A percentile compares a stretch with the other conserved stretches of the same genome.
Conservation (phyloP, 2,113 vertebrate species). For the Amphiprion ocellaris region DNA sequence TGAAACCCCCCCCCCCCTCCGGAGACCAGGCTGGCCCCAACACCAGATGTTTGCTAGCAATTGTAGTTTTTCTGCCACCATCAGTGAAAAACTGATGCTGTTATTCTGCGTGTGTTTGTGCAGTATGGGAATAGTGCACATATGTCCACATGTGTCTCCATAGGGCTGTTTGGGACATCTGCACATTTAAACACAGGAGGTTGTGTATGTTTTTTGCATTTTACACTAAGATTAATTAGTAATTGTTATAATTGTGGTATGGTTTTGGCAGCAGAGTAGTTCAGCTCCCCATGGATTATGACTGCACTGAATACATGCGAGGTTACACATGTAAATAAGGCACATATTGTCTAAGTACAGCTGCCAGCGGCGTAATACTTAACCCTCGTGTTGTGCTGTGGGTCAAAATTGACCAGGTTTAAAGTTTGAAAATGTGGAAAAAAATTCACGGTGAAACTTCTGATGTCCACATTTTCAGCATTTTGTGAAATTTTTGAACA, state of each 20-base stretch:
- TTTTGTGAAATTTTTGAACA: no score
- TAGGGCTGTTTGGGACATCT: background rate
- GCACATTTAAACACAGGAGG: slow-evolving; percentile 4
- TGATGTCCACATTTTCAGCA: no score
- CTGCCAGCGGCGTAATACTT: background rate
- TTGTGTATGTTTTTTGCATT: slow-evolving; percentile 3
- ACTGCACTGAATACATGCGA: no score
- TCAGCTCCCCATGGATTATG: background rate
- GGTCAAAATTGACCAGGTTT: no score
- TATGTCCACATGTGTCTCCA: background rate
- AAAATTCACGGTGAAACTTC: no score
- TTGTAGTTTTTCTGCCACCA: slow-evolving; percentile 67
- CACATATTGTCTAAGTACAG: slow-evolving; percentile 8
- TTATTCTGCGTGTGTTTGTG: background rate
- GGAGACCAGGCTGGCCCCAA: slow-evolving; percentile 43
- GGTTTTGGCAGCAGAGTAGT: slow-evolving; percentile 18
- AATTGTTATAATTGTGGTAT: background rate
- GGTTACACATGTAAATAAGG: background rate
- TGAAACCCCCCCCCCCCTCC: slow-evolving; percentile 21
- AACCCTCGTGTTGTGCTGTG: no score
- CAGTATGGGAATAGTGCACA: background rate
- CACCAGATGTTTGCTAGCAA: slow-evolving; percentile 71
- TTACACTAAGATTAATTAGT: slow-evolving; percentile 14
- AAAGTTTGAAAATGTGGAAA: no score
- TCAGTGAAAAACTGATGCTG: slow-evolving; percentile 52